Evolutionary conservation across 2,888 invertebrate species (phyloP).

Genomic region (Atethmia centrago): DNA sequence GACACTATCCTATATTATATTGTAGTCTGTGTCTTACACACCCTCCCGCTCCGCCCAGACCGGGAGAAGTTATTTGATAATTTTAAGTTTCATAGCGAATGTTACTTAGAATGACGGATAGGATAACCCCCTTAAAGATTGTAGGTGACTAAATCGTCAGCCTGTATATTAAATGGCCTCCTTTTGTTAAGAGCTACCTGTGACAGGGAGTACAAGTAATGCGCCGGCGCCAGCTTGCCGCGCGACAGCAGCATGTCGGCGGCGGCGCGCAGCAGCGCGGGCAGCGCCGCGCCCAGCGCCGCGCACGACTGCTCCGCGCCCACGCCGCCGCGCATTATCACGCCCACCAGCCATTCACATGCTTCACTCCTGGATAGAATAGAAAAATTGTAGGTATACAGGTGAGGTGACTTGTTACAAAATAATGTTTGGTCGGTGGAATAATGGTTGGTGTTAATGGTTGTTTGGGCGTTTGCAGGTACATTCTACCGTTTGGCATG

Average conservation of each 20-base stretch:
- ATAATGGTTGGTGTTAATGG: no score
- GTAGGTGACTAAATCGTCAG: not conserved
- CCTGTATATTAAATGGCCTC: not conserved
- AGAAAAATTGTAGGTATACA: not conserved
- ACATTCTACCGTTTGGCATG: not conserved
- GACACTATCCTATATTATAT: no score
- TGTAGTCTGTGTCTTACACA: no score
- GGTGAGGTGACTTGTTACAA: not conserved
- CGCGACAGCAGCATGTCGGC: conserved; percentile 95
- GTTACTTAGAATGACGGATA: not conserved
- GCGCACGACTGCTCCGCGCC: conserved; percentile 85
- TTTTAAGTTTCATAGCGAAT: not conserved
- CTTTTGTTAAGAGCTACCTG: conserved; percentile 85
- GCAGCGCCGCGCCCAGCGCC: conserved; percentile 88
- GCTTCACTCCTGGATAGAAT: conserved; percentile 73
- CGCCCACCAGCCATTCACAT: conserved; percentile 86
- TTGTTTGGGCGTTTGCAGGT: no score
- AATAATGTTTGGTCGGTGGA: not conserved
- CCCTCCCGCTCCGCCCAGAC: no score
- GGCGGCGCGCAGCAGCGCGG: conserved; percentile 93
- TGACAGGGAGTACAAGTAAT: conserved; percentile 95
- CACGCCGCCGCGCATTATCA: conserved; percentile 82
- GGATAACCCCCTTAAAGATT: not conserved
- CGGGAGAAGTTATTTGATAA: no score
- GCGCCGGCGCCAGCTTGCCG: conserved; percentile 94